Base-by-base conservation (phyloP, 2,797 vertebrate genomes). In the Gallinago nigripennis region DNA sequence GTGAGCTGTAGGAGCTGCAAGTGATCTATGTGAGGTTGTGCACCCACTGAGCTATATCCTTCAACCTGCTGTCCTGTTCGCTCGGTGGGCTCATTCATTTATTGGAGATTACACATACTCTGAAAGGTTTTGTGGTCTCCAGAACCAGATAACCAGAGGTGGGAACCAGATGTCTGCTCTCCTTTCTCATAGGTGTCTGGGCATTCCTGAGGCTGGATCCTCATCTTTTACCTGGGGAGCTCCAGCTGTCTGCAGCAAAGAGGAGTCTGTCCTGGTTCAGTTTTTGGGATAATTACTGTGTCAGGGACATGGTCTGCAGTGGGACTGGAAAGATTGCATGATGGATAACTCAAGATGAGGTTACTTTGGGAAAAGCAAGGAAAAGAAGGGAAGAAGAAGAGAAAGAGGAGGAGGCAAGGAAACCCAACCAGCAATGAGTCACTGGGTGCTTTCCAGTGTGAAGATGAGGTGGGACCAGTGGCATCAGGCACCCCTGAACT, bases 301-400 rank as follows among this genome's bases (percentile, higher is more conserved):
- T 25, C 45, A 30, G 61, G 45, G 60, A 41, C 19, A 3, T 9
- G 10, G 48, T 28, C 54, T 73, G 50, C 12, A 12, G n/a, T 4
- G 9, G 51, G 66, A 33, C 23, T 56, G 35, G 37, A 21, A 27
- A 41, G 50, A 8, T 41, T 6, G 11, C 0, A 0, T 13, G 39
- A 7, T 25, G 54, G 31, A 3, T 13, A 25, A 37, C 23, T 30
- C 27, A 30, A 56, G 24, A 18, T 23, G 39, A 81, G 28, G 50
- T 9, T 9, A n/a, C 57, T 80, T 71, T 18, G 41, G 51, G 53
- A 83, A 46, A 5, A 71, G 33, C 27, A 25, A 33, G 37, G 63
- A 56, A 71, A 80, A 66, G 15, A 61, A 66, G 53, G 30, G 48
- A 71, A 48, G 45, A 71, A 48, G 45, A 72, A 27, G 24, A 61